phyloP scores from a whole-genome alignment of 2,113 vertebrate species.

The Cariama cristata region DNA sequence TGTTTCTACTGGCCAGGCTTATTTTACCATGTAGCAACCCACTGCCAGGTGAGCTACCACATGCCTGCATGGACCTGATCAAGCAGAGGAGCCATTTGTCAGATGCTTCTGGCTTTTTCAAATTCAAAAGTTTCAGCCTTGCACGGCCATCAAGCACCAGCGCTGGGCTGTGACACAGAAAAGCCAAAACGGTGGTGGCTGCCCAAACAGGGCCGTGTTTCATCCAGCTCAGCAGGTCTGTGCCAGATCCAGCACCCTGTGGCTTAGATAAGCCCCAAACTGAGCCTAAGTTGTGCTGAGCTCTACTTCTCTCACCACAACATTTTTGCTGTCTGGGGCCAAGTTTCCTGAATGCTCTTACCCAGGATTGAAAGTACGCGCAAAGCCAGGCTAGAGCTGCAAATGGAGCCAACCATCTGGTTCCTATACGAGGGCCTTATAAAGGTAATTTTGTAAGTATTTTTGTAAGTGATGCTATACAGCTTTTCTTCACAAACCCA shows the following conservation, averaged over 20 bases:
- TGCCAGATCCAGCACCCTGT: neutral
- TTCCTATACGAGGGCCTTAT: neutral
- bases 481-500: neutral
- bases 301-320: neutral
- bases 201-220: fast-evolving
- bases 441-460: neutral
- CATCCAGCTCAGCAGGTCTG: neutral
- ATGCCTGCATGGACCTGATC: neutral
- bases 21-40: neutral
- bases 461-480: neutral
- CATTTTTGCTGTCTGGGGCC: neutral
- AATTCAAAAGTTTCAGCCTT: neutral
- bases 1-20: neutral
- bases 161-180: neutral
- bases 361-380: fast-evolving
- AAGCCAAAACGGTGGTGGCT: neutral
- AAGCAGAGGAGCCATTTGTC: neutral
- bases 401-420: neutral
- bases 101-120: neutral
- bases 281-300: neutral
- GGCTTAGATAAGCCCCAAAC: neutral
- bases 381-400: neutral
- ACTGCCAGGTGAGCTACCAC: fast-evolving
- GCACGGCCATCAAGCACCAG: neutral
- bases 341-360: neutral